phyloP scores from a whole-genome alignment of 2,113 vertebrate species.

The Neolamprologus variostigma region DNA sequence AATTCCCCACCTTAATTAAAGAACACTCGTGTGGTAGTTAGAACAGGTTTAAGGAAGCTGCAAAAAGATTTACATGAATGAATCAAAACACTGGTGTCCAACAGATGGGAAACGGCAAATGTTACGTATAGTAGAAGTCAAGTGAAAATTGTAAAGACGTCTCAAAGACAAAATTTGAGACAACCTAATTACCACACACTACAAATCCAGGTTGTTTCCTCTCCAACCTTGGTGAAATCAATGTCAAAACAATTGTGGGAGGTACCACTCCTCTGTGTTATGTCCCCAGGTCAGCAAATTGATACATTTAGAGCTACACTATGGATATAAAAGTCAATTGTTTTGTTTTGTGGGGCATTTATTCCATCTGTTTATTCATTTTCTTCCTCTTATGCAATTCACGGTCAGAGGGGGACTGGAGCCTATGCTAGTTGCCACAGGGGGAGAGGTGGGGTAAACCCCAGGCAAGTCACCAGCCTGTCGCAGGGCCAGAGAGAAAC shows the following conservation, averaged over 20 bases:
- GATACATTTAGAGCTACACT: neutral
- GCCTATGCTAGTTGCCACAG: neutral
- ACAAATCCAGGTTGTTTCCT: neutral
- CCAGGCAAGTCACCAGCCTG: neutral
- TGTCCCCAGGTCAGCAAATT: neutral
- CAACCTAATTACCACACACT: neutral
- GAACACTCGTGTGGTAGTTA: neutral
- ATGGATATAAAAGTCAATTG: neutral
- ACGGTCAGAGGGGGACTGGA: neutral
- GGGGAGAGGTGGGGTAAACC: neutral
- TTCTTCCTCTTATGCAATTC: fast-evolving
- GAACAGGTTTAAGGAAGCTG: neutral
- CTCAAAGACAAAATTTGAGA: neutral
- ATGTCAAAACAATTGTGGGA: neutral
- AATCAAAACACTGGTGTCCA: neutral
- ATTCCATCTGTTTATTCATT: neutral
- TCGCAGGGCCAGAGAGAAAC: neutral
- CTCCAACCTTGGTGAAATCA: neutral
- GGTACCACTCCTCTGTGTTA: neutral
- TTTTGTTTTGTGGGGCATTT: neutral
- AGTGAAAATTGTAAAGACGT: neutral
- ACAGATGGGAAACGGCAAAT: neutral
- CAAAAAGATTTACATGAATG: neutral
- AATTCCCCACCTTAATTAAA: constrained; percentile 11
- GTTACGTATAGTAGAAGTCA: neutral